These are phyloP conservation scores for Blennius ocellaris DNA, from an alignment of 2,113 vertebrate genomes.

Conservation along the genomic window DNA sequence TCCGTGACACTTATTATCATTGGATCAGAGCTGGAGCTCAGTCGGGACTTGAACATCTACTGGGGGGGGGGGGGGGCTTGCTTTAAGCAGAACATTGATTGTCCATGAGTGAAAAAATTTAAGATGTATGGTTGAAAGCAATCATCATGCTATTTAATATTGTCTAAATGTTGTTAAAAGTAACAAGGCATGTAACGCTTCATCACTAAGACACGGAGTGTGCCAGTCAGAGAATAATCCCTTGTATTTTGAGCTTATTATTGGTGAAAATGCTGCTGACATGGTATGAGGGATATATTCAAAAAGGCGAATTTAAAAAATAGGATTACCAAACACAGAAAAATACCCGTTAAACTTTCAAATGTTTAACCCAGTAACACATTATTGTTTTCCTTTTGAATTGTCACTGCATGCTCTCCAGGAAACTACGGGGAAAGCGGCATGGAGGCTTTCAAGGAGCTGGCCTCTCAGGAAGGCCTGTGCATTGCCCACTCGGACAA, in stretches of 20 bases:
- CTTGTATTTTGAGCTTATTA: not conserved
- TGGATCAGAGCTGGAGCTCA: slow-evolving; percentile 57
- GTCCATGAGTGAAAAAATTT: too few species aligned
- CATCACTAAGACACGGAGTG: slow-evolving; percentile 3
- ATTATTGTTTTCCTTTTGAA: not conserved
- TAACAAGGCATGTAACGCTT: slow-evolving; percentile 24
- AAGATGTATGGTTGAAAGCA: slow-evolving; percentile 25
- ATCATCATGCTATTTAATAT: slow-evolving; percentile 27
- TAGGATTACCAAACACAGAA: not conserved
- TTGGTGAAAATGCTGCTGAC: not conserved
- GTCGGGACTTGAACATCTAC: slow-evolving; percentile 19
- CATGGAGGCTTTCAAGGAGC: slow-evolving; percentile 99
- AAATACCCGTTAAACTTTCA: not conserved
- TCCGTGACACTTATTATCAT: slow-evolving; percentile 59
- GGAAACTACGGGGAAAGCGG: slow-evolving; percentile 99
- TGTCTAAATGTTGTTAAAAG: slow-evolving; percentile 1
- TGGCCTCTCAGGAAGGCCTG: slow-evolving; percentile 94
- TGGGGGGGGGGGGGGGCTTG: not conserved
- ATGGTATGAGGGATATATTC: not conserved
- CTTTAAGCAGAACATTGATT: slow-evolving; percentile 9
- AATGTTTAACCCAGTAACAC: not conserved
- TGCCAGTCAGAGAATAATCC: not conserved
- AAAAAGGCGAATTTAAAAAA: not conserved
- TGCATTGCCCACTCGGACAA: slow-evolving; percentile 99
- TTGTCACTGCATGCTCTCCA: slow-evolving; percentile 57